These are phyloP conservation scores for Proteles cristata DNA, from an alignment of 2,113 vertebrate species.

Conservation along the genomic window DNA sequence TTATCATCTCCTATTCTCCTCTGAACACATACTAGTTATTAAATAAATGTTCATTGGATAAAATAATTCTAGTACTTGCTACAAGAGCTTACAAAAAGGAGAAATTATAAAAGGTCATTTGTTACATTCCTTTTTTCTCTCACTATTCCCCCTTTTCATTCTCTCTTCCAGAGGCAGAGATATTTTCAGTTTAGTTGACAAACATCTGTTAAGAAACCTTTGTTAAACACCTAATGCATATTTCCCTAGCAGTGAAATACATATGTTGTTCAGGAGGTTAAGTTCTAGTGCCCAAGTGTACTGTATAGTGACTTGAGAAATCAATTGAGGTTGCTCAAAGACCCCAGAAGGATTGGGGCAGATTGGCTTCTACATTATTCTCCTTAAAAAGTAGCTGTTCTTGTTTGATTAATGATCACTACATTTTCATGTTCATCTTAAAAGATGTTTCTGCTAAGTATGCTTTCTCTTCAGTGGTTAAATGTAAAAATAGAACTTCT, in stretches of 20 bases:
- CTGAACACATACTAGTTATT: not conserved
- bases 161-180: not conserved
- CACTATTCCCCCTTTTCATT: not conserved
- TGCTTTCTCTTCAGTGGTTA: conserved; percentile 73
- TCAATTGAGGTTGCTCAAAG: not conserved
- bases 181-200: not conserved
- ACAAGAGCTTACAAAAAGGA: not conserved
- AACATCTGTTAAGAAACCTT: not conserved
- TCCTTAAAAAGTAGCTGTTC: conserved; percentile 46
- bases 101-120: not conserved
- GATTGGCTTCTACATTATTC: not conserved
- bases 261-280: not conserved
- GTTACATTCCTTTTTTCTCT: not conserved
- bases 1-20: not conserved
- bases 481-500: conserved; percentile 82
- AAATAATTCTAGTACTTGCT: not conserved
- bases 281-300: not conserved
- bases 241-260: conserved; percentile 9
- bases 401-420: conserved; percentile 64
- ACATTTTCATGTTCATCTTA: conserved; percentile 69
- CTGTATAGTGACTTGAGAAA: not conserved
- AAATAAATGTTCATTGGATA: not conserved
- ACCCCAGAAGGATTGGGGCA: not conserved
- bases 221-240: not conserved
- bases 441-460: conserved; percentile 74